Percentiles rank a stretch among this genome's conserved stretches.
phyloP scores from a whole-genome alignment of 2,888 invertebrate genomes.

The Branchinecta sandiegonensis region DNA sequence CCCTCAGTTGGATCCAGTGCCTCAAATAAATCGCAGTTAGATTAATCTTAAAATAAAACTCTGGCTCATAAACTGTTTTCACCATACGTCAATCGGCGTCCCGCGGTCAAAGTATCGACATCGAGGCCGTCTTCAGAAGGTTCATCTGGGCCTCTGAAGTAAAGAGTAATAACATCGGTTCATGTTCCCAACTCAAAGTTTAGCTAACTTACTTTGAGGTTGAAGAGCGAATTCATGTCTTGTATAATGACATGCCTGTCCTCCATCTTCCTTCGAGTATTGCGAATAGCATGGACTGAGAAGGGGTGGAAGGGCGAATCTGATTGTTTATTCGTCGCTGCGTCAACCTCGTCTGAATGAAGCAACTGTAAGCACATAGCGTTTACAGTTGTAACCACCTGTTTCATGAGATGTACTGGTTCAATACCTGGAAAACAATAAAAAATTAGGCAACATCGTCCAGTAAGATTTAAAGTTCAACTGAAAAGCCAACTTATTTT shows the following conservation, averaged over 20 bases:
- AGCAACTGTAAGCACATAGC: constrained; percentile 52
- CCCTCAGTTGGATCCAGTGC: too few relatives aligned
- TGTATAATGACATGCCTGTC: constrained; percentile 72
- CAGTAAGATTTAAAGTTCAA: constrained; percentile 23
- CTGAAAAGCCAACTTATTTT: neutral
- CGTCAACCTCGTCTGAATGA: constrained; percentile 49
- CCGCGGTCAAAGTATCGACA: too few relatives aligned
- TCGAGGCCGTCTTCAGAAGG: too few relatives aligned
- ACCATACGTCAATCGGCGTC: too few relatives aligned
- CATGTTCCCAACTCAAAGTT: neutral
- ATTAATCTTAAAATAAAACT: too few relatives aligned
- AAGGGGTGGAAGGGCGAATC: constrained; percentile 39
- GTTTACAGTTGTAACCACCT: constrained; percentile 53
- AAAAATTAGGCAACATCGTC: constrained; percentile 23
- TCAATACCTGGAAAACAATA: constrained; percentile 47
- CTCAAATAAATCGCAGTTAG: too few relatives aligned
- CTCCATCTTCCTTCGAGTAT: constrained; percentile 76
- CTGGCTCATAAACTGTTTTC: too few relatives aligned
- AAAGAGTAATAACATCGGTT: too few relatives aligned
- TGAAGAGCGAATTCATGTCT: constrained; percentile 65
- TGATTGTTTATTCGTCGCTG: constrained; percentile 21
- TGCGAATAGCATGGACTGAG: constrained; percentile 58
- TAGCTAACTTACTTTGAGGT: constrained; percentile 46
- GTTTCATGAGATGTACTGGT: constrained; percentile 53
- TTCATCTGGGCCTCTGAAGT: too few relatives aligned